Evolutionary conservation across 2,888 invertebrate genomes (phyloP), one percentile per base, ranked within the genome.

Genomic region (Pollenia angustigena): DNA sequence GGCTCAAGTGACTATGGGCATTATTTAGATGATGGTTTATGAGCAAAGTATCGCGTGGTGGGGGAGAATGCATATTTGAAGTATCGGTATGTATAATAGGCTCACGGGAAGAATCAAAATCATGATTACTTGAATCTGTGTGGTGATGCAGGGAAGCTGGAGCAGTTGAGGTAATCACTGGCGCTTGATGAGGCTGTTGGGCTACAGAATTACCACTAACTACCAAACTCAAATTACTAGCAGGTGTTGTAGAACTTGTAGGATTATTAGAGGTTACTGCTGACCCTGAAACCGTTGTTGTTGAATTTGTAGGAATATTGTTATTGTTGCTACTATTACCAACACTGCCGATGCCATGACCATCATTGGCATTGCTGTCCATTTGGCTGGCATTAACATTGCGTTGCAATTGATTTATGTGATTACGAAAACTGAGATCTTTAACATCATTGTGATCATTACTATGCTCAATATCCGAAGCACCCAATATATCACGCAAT

Each of bases 361-460:
- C 71, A 72, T 83, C 86, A 68, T 81, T 88, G 16, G 86, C 76
- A 69, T 75, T 88, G 18, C 83, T 74, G n/a, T 78, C 88, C 85
- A 54, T 82, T 79, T 56, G 83, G 54, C 32, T 85, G 74, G 64
- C 88, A 75, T 69, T 89, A 40, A 90, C 91, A 44, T 76, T 92
- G 4, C 92, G 89, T 48, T 92, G 92, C 89, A 92, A 81, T 85
- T 92, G 92, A 84, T 91, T 92, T 78, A 92, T 90, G 88, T 92
- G 93, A 85, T 92, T 92, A 62, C 93, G 92, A 88, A 93, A 92
- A 88, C 92, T 93, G 75, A 93, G 88, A 89, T 93, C 93, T 89
- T 93, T 93, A n/a, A 93, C 92, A 88, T 93, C 93, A 68, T 93
- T 93, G 80, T 93, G 93, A 89, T 93, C 93, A 81, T 92, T 92